These are phyloP conservation scores for Oreochromis mossambicus DNA, from an alignment of 2,797 vertebrate species.

Conservation along the genomic window DNA sequence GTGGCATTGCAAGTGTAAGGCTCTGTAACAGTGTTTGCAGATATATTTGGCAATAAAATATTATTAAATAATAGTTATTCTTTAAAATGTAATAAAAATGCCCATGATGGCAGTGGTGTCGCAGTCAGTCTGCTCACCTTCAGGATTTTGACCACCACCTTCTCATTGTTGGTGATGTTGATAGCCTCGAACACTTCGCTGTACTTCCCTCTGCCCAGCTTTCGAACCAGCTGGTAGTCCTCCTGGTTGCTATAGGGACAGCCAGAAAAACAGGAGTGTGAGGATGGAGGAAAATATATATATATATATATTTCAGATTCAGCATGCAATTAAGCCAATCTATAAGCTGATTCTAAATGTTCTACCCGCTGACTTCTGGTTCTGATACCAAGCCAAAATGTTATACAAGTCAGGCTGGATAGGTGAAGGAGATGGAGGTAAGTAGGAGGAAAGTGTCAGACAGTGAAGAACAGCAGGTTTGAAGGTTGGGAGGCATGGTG, in stretches of 20 bases:
- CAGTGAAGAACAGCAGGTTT: neutral
- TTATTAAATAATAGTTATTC: neutral
- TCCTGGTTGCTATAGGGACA: constrained; percentile 90
- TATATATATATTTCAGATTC: neutral
- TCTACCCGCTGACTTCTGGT: neutral
- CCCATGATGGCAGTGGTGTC: neutral
- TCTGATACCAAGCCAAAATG: neutral
- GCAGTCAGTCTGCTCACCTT: constrained; percentile 81
- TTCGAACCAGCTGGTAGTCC: constrained; percentile 97
- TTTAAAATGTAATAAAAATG: neutral
- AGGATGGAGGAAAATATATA: neutral
- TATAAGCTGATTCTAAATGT: neutral
- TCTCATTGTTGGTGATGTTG: constrained; percentile 99
- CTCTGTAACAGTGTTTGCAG: neutral
- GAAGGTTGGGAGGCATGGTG: constrained; percentile 7
- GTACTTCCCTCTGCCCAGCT: constrained; percentile 97
- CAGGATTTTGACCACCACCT: constrained; percentile 97
- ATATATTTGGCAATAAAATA: neutral
- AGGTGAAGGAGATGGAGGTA: neutral
- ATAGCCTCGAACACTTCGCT: constrained; percentile 99
- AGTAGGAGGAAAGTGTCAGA: neutral
- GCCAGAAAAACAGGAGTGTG: constrained; percentile 13
- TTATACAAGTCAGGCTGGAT: neutral
- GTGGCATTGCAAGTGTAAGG: neutral
- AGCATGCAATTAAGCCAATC: neutral